Evolutionary conservation across 2,113 vertebrate species (phyloP), one percentile per base, ranked within the genome.

Genomic region (Scomber japonicus): DNA sequence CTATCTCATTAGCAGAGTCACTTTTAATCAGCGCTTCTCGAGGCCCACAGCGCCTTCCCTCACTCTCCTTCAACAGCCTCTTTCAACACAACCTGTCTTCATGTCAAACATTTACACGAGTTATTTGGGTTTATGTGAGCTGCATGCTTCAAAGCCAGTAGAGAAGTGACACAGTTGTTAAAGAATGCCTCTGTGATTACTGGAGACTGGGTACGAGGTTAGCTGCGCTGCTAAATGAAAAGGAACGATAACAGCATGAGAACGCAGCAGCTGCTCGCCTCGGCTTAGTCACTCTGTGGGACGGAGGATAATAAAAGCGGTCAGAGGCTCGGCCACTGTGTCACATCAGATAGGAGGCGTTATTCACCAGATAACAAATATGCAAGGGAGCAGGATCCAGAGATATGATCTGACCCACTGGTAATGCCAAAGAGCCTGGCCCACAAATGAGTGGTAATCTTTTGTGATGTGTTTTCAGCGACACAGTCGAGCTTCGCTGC

Each of bases 181-280:
- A 92, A 88, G 88, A 92, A 94, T 92, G 91, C 72, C 81, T 76
- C 62, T 85, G 84, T 81, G 86, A 92, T 92, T 86, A 84, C 87
- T 82, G 65, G 70, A 80, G 83, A 80, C 72, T 45, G 79, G 80
- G 84, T 63, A 72, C 24, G 67, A 76, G 88, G 86, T 84, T 87
- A 75, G 76, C 65, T 49, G 53, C 13, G 69, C 48, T 48, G 81
- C 84, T 87, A 87, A 91, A 91, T 84, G 84, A 91, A 89, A 89
- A 80, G 81, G 79, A 84, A 83, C 64, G 71, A 85, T 73, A 89
- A 88, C 83, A 76, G 78, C 71, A 79, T 75, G 81, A n/a, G 87
- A 89, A 75, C 67, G 15, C 80, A 79, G 80, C 92, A 90, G 89
- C 89, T 92, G 91, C 70, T 80, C 30, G 13, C 50, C 75, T 81